A percentile compares a stretch with the other conserved stretches of the same genome.
Conservation (phyloP, 2,888 invertebrate genomes). For the Cantharis nigra region DNA sequence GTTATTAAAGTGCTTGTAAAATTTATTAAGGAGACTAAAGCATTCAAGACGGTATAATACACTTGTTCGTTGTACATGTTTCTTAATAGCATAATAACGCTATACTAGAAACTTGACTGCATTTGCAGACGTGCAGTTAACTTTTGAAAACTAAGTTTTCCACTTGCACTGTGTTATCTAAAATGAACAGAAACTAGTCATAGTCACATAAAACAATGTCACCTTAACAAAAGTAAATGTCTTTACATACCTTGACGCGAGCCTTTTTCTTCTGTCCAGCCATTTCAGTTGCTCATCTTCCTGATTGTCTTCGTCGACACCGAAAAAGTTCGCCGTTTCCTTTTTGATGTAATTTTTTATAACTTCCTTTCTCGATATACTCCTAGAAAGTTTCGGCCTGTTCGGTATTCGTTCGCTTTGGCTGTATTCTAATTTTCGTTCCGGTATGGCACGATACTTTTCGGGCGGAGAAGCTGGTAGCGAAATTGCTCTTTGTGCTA, state of each 20-base stretch:
- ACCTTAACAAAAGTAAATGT: not conserved
- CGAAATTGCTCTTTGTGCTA: constrained; percentile 36
- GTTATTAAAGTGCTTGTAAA: not conserved
- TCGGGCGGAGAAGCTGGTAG: constrained; percentile 41
- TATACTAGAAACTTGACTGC: not conserved
- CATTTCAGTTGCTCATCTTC: constrained; percentile 74
- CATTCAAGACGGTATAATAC: not conserved
- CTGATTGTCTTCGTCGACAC: constrained; percentile 79
- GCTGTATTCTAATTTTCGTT: constrained; percentile 42
- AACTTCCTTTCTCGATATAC: constrained; percentile 56
- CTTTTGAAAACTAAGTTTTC: not conserved
- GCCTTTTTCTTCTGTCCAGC: constrained; percentile 78
- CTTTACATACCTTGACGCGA: constrained; percentile 71
- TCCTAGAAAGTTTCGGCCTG: constrained; percentile 51
- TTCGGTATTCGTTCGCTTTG: constrained; percentile 52
- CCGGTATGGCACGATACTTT: constrained; percentile 31
- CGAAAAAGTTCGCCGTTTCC: constrained; percentile 85
- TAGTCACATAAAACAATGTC: not conserved
- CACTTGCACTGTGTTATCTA: not conserved
- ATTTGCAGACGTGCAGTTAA: not conserved
- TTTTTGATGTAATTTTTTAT: constrained; percentile 71
- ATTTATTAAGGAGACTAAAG: not conserved
- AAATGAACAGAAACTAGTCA: not conserved
- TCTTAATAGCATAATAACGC: not conserved
- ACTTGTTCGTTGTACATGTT: not conserved